phyloP scores from a whole-genome alignment of 2,797 vertebrate genomes.

The Hoplostethus atlanticus region DNA sequence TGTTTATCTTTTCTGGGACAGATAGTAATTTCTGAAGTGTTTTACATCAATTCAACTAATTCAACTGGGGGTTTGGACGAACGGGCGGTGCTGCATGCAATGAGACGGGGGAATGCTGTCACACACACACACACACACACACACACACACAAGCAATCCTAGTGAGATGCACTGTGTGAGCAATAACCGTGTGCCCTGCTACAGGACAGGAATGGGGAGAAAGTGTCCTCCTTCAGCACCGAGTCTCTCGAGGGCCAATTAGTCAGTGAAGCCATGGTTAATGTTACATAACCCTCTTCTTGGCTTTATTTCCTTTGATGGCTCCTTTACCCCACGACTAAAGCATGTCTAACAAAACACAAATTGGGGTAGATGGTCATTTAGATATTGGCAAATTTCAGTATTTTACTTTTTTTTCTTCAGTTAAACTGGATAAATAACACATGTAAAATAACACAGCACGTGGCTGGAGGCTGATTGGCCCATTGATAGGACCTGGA shows the following conservation, averaged over 20 bases:
- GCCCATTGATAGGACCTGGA: slow-evolving; percentile 36
- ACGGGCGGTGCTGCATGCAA: slow-evolving; percentile 33
- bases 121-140: slow-evolving; percentile 11
- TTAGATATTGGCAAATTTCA: slow-evolving; percentile 25
- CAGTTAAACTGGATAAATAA: neutral
- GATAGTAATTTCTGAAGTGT: slow-evolving; percentile 70
- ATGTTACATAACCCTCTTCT: slow-evolving; percentile 50
- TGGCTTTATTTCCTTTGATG: slow-evolving; percentile 57
- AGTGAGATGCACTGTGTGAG: slow-evolving; percentile 30
- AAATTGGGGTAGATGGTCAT: slow-evolving; percentile 29
- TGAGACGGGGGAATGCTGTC: slow-evolving; percentile 41
- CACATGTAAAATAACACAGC: slow-evolving; percentile 10
- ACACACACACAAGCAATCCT: slow-evolving; percentile 18
- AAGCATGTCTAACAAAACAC: slow-evolving; percentile 50
- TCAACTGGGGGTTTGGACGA: slow-evolving; percentile 51
- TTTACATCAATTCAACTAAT: slow-evolving; percentile 67
- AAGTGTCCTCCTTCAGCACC: slow-evolving; percentile 43
- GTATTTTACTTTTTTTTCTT: slow-evolving; percentile 1
- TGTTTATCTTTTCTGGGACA: slow-evolving; percentile 68
- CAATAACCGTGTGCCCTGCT: slow-evolving; percentile 31
- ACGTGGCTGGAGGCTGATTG: neutral
- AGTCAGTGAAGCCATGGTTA: slow-evolving; percentile 55
- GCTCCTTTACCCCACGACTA: slow-evolving; percentile 41
- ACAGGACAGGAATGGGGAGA: slow-evolving; percentile 48
- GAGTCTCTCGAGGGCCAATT: slow-evolving; percentile 70